A percentile compares a stretch with the other conserved stretches of the same genome.
Conservation (phyloP, 1,140 invertebrate genomes). For the Procambarus clarkii region DNA sequence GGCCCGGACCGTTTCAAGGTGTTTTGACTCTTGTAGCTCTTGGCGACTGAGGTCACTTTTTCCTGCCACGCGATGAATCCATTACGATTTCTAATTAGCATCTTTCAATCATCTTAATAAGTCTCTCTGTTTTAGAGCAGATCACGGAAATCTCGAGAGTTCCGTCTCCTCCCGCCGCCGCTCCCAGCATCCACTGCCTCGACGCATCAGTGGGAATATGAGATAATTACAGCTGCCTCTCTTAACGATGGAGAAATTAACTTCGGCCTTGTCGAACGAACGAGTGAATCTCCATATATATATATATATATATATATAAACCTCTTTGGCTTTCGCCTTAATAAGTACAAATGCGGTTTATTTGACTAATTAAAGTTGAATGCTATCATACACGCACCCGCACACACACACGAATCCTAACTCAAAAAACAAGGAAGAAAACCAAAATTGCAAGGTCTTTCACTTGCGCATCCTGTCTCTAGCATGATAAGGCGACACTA, state of each 20-base stretch:
- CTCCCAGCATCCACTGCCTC: no score
- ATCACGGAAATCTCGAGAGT: constrained; percentile 54
- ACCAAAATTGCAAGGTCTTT: neutral
- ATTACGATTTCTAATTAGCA: constrained; percentile 57
- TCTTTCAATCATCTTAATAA: constrained; percentile 70
- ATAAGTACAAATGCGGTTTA: no score
- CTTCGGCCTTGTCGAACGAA: no score
- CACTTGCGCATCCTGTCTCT: constrained; percentile 1
- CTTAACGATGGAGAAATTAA: no score
- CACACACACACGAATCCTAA: neutral
- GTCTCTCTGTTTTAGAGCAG: constrained; percentile 62
- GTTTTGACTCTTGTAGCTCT: constrained; percentile 7
- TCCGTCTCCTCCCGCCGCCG: no score
- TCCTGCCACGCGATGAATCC: no score
- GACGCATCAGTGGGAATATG: no score
- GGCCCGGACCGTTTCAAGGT: neutral
- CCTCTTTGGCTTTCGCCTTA: no score
- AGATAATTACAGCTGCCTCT: no score
- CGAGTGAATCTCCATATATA: no score
- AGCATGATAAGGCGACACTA: constrained; percentile 66
- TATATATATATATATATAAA: no score
- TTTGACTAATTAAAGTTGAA: no score
- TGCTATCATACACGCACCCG: neutral
- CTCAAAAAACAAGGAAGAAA: neutral
- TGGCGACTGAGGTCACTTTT: neutral